A percentile compares a stretch with the other conserved stretches of the same genome.
phyloP scores from a whole-genome alignment of 2,888 invertebrate species.

The Hypolimnas misippus region DNA sequence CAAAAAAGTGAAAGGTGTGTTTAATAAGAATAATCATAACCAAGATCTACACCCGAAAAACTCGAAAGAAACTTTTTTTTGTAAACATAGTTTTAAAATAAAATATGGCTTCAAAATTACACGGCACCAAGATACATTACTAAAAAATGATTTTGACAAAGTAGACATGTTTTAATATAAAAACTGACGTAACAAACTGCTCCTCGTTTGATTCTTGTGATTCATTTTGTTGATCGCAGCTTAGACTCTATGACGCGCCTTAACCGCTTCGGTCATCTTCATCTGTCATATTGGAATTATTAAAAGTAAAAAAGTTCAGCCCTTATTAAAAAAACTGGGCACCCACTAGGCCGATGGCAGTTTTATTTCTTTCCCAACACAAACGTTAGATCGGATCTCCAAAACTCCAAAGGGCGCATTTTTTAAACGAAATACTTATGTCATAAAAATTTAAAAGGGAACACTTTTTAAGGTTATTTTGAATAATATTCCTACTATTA shows the following conservation, averaged over 20 bases:
- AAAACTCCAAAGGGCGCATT: slow-evolving; percentile 58
- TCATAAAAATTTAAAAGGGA: slow-evolving; percentile 75
- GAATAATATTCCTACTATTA: slow-evolving; percentile 79
- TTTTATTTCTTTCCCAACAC: slow-evolving; percentile 79
- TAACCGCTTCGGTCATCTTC: slow-evolving; percentile 64
- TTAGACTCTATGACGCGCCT: slow-evolving; percentile 61
- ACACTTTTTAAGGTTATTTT: slow-evolving; percentile 69
- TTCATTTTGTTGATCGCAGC: slow-evolving; percentile 47
- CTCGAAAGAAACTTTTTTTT: not conserved
- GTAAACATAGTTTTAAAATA: not conserved
- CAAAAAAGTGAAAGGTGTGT: not conserved
- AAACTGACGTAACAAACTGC: slow-evolving; percentile 39
- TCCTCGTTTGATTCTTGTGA: slow-evolving; percentile 51
- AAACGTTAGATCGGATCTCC: slow-evolving; percentile 77
- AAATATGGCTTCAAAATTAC: slow-evolving; percentile 9
- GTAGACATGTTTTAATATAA: slow-evolving; percentile 34
- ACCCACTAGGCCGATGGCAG: slow-evolving; percentile 71
- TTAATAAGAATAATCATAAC: not conserved
- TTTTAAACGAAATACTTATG: slow-evolving; percentile 68
- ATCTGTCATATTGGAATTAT: slow-evolving; percentile 77
- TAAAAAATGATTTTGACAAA: slow-evolving; percentile 39
- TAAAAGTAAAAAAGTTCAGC: slow-evolving; percentile 59
- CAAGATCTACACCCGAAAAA: not conserved
- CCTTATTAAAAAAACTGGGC: slow-evolving; percentile 62
- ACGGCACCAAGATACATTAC: slow-evolving; percentile 1